Conservation (phyloP, 92 coral and sea anemone genomes). For the Zoanthus sociatus region DNA sequence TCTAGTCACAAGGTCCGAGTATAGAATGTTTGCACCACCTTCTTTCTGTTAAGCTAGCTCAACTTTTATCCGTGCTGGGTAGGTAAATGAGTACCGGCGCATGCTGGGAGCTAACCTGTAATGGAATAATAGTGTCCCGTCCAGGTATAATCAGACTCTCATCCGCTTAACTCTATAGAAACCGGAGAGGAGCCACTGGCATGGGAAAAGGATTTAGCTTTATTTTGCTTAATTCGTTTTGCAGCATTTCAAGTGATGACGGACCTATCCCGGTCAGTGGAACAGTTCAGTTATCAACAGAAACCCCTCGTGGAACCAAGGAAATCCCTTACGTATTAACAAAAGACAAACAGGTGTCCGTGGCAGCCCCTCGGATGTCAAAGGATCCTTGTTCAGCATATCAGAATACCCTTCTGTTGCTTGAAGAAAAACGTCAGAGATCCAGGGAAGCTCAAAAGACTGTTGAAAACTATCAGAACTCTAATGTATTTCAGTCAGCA, state of each 20-base stretch:
- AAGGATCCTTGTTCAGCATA: background rate
- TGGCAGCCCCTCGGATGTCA: background rate
- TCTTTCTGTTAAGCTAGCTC: no score
- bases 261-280: background rate
- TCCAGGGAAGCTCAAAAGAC: background rate
- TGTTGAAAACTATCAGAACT: background rate
- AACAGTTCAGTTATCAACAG: constrained; percentile 1
- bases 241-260: background rate
- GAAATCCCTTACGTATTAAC: constrained; percentile 3
- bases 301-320: background rate
- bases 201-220: background rate
- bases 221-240: background rate
- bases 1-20: no score
- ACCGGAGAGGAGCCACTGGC: no score
- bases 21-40: no score
- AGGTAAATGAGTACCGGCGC: no score
- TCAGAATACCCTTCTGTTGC: background rate
- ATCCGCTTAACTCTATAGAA: no score
- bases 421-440: background rate
- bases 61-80: no score
- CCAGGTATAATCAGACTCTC: no score
- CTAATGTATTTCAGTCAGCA: background rate
- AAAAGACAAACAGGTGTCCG: background rate
- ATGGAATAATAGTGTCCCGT: no score
- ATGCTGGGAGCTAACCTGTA: no score